These are phyloP conservation scores for Orthochromis malagaraziensis DNA, from an alignment of 2,113 vertebrate genomes.

Conservation along the genomic window DNA sequence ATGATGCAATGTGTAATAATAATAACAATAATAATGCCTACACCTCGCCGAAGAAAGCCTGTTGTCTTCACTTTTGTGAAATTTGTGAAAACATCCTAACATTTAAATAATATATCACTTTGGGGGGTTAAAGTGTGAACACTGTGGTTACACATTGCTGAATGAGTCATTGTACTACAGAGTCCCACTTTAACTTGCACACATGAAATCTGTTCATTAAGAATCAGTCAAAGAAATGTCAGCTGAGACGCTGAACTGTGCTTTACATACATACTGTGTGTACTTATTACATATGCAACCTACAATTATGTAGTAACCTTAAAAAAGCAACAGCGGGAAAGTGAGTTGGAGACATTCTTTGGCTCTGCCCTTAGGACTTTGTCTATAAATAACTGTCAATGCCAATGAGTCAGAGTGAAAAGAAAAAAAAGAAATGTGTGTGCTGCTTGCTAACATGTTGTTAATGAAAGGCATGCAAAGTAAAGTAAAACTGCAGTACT, in stretches of 20 bases:
- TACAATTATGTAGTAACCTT: not conserved
- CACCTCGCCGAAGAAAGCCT: not conserved
- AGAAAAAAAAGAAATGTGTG: not conserved
- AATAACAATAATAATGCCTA: not conserved
- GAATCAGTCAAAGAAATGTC: not conserved
- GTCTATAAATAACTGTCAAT: not conserved
- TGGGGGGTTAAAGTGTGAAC: not conserved
- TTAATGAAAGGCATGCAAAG: not conserved
- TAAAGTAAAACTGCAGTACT: not conserved
- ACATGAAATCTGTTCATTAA: not conserved
- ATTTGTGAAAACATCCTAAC: not conserved
- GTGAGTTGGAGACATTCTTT: not conserved
- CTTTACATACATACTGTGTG: not conserved
- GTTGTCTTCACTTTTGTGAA: not conserved
- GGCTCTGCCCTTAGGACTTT: not conserved
- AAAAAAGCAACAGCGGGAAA: not conserved
- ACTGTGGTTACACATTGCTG: fast-evolving
- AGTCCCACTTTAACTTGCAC: not conserved
- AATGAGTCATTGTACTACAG: not conserved
- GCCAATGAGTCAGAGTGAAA: not conserved
- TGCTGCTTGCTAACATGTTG: not conserved
- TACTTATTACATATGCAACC: not conserved
- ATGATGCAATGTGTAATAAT: not conserved
- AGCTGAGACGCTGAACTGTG: not conserved
- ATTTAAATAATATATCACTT: not conserved